Evolutionary conservation across 2,113 vertebrate species (phyloP).

Genomic region (Brachyistius frenatus): DNA sequence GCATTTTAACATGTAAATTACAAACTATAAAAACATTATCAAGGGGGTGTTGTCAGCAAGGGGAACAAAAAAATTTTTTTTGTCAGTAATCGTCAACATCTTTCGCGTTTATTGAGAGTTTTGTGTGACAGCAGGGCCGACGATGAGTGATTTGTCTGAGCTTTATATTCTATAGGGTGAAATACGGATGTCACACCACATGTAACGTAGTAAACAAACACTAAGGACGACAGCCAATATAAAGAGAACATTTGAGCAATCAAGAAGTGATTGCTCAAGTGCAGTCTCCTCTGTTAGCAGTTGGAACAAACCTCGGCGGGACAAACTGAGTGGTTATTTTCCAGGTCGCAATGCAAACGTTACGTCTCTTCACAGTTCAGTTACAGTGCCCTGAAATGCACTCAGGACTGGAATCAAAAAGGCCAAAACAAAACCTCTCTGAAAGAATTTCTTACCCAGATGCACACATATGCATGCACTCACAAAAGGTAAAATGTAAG

Average conservation of each 20-base stretch:
- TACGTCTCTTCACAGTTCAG: conserved; percentile 7
- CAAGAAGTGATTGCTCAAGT: neutral
- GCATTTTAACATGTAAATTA: too few relatives aligned
- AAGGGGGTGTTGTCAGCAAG: too few relatives aligned
- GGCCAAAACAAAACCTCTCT: neutral
- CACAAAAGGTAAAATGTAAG: conserved; percentile 35
- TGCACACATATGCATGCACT: conserved; percentile 30
- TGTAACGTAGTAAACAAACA: too few relatives aligned
- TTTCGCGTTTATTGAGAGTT: too few relatives aligned
- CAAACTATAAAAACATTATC: too few relatives aligned
- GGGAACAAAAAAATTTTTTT: too few relatives aligned
- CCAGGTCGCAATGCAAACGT: conserved; percentile 16
- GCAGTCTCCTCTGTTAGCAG: neutral
- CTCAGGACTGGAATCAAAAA: neutral
- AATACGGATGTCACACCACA: too few relatives aligned
- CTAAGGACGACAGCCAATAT: neutral
- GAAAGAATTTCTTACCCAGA: conserved; percentile 27
- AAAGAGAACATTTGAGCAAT: neutral
- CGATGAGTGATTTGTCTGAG: too few relatives aligned
- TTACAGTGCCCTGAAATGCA: neutral
- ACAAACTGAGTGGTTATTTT: conserved; percentile 7
- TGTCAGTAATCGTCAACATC: too few relatives aligned
- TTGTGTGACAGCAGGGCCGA: too few relatives aligned
- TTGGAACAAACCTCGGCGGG: neutral
- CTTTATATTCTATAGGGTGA: too few relatives aligned